Evolutionary conservation across 2,113 vertebrate species (phyloP).

Genomic region (Megatriorchis doriae): DNA sequence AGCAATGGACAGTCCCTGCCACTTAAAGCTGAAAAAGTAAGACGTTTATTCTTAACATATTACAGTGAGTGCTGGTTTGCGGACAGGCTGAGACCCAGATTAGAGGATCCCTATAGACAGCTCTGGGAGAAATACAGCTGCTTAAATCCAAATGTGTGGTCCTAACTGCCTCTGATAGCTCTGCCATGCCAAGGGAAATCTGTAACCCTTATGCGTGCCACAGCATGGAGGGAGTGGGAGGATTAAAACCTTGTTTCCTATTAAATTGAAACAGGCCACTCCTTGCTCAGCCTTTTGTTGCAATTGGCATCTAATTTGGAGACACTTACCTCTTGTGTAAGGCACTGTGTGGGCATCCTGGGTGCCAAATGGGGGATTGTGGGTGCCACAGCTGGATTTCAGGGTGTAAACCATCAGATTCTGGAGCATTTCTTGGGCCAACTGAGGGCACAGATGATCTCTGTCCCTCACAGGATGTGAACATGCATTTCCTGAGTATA

Average conservation of each 20-base stretch:
- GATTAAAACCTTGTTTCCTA: neutral
- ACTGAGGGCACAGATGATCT: neutral
- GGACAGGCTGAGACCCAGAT: neutral
- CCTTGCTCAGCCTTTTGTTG: neutral
- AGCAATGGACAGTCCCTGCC: neutral
- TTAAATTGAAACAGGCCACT: neutral
- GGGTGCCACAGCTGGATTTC: neutral
- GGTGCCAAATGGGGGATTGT: neutral
- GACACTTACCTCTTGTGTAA: neutral
- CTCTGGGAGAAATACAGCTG: neutral
- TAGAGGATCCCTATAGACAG: neutral
- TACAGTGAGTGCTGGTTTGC: neutral
- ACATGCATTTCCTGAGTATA: neutral
- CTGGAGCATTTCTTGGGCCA: neutral
- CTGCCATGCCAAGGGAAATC: neutral
- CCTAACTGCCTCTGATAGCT: neutral
- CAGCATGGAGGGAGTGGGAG: fast-evolving
- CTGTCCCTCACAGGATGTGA: neutral
- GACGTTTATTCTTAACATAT: neutral
- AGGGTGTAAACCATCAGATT: neutral
- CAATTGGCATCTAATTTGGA: neutral
- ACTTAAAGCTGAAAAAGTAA: neutral
- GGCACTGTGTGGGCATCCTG: neutral
- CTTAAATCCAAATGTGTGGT: neutral
- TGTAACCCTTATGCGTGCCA: neutral